These are phyloP conservation scores for Daboia siamensis DNA, from an alignment of 2,113 vertebrate species.

Conservation along the genomic window DNA sequence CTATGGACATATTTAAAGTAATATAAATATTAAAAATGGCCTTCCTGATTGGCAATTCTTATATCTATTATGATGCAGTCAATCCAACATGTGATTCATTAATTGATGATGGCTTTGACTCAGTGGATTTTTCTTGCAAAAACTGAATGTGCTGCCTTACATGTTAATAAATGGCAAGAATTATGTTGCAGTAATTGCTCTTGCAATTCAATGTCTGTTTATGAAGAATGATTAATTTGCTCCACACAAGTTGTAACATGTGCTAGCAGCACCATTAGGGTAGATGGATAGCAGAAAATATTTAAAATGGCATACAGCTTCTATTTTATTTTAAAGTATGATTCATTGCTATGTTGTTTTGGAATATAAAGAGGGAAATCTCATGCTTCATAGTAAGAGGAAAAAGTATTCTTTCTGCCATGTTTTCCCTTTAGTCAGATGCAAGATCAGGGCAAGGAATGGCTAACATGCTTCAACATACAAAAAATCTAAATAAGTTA, in stretches of 20 bases:
- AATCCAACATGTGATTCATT: neutral
- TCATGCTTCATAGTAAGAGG: conserved; percentile 42
- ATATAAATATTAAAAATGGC: neutral
- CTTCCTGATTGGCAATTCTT: neutral
- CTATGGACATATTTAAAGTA: neutral
- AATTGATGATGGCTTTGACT: neutral
- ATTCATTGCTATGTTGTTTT: conserved; percentile 37
- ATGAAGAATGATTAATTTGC: conserved; percentile 10
- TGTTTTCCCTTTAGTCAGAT: neutral
- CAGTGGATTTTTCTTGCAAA: neutral
- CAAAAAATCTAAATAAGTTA: neutral
- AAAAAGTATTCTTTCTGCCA: neutral
- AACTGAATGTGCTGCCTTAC: neutral
- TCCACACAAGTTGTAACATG: neutral
- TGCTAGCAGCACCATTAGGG: neutral
- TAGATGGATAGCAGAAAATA: conserved; percentile 11
- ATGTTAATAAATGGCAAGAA: neutral
- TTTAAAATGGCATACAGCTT: conserved; percentile 38
- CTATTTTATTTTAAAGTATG: conserved; percentile 31
- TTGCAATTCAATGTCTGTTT: neutral
- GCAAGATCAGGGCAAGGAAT: neutral
- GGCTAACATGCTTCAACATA: neutral
- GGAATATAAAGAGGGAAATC: conserved; percentile 42
- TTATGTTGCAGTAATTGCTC: neutral
- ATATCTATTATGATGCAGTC: neutral